Evolutionary conservation across 2,888 invertebrate species (phyloP), one percentile per base, ranked within the genome.

Genomic region (Aplocera efformata): DNA sequence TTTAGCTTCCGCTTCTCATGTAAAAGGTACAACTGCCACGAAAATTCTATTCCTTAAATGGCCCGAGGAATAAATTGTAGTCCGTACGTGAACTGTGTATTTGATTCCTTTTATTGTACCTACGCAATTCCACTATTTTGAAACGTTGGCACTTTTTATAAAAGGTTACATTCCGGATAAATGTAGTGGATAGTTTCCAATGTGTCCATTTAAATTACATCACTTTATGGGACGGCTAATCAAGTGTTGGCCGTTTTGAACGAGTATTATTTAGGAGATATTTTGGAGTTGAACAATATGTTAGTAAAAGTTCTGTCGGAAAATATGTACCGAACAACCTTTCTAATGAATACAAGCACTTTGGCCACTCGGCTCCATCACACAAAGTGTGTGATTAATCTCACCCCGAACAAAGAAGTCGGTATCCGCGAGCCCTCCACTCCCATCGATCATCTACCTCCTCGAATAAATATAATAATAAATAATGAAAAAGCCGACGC

Each of bases 391-490:
- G 71, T 81, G 80, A 86, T 86, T 83, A 84, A 84, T 85, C 79
- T 79, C 73, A 61, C 65, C 51, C 56, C 67, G 75, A 80, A 88
- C 85, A 86, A 88, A 84, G 81, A 78, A 73, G 67, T 73, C 70
- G 66, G 73, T 76, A 78, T 79, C 71, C 69, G 75, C 73, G 70
- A 70, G 69, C 78, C 79, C 79, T 75, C 66, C 58, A 54, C 55
- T 44, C 41, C 74, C 70, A 88, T 88, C 86, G 83, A 86, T 86
- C 84, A 84, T 76, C 71, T 72, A 72, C 73, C 77, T 74, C 72
- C 71, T 73, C 73, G 72, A 79, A 84, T 84, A 84, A 85, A 82
- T 85, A 84, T 82, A 85, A 83, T 84, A 81, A 83, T 82, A 80
- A 82, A 79, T 81, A 82, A 79, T 53, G 50, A 53, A 51, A 53